Percentiles rank a stretch among this genome's conserved stretches.
Conservation (phyloP, 37 sponge, comb jelly and placozoan species). For the Tethya wilhelma region DNA sequence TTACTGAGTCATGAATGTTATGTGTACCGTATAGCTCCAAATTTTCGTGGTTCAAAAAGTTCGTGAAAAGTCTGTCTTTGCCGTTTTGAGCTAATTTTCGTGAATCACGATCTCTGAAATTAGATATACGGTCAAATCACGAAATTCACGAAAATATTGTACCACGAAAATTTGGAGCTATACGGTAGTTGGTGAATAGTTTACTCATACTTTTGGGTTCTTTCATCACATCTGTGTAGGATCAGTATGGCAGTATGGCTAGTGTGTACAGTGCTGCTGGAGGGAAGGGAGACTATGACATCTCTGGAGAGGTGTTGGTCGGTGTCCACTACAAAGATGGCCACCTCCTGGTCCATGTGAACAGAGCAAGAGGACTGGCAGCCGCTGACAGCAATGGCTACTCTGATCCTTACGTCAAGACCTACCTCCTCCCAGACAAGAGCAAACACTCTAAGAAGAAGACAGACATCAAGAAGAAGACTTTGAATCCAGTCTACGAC, state of each 20-base stretch:
- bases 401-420: constrained; percentile 81
- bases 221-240: too few relatives aligned
- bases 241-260: constrained; percentile 8
- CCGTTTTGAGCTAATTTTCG: too few relatives aligned
- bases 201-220: too few relatives aligned
- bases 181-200: too few relatives aligned
- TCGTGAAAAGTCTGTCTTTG: too few relatives aligned
- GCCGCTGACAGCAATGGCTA: constrained; percentile 46
- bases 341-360: constrained; percentile 51
- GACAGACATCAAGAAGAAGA: constrained; percentile 52
- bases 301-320: constrained; percentile 67
- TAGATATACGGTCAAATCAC: background rate
- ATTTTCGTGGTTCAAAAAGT: too few relatives aligned
- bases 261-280: constrained; percentile 53
- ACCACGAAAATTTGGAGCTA: background rate
- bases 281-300: constrained; percentile 59
- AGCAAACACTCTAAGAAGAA: constrained; percentile 71
- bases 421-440: constrained; percentile 76
- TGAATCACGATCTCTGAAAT: background rate
- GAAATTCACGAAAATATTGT: background rate
- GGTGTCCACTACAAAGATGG: constrained; percentile 38
- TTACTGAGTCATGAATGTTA: too few relatives aligned
- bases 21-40: too few relatives aligned
- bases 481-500: constrained; percentile 58
- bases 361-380: constrained; percentile 59